A percentile compares a stretch with the other conserved stretches of the same genome.
Evolutionary conservation across 2,888 invertebrate species (phyloP).

Genomic region (Prenolepis imparis): DNA sequence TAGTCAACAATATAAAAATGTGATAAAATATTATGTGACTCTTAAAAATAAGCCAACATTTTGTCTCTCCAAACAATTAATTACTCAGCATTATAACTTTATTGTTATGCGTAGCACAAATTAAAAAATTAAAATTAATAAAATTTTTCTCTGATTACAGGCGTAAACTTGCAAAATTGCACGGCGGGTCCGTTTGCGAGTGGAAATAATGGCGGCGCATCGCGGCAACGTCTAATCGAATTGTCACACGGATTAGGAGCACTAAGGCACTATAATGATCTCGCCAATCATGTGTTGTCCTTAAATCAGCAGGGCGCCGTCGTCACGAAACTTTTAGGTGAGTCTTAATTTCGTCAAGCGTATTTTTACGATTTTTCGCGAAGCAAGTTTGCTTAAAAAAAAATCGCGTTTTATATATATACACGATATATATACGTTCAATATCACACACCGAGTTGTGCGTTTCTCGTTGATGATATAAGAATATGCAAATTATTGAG

Average conservation of each 20-base stretch:
- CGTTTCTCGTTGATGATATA: slow-evolving; percentile 45
- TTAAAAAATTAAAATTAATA: no score
- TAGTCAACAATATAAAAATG: not conserved
- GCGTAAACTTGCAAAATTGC: slow-evolving; percentile 83
- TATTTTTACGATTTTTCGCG: slow-evolving; percentile 1
- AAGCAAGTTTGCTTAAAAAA: not conserved
- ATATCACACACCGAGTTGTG: not conserved
- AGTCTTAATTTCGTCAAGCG: slow-evolving; percentile 85
- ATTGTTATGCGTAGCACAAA: slow-evolving; percentile 1
- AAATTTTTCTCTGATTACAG: slow-evolving; percentile 69
- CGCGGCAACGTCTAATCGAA: slow-evolving; percentile 93
- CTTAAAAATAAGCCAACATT: not conserved
- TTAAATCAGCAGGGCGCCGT: slow-evolving; percentile 94
- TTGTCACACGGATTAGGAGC: slow-evolving; percentile 91
- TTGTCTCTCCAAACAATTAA: not conserved
- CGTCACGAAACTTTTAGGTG: slow-evolving; percentile 95
- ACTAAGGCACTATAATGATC: slow-evolving; percentile 93
- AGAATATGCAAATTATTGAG: slow-evolving; percentile 54
- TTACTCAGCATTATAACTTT: not conserved
- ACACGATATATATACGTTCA: slow-evolving; percentile 47
- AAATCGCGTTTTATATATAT: slow-evolving; percentile 5
- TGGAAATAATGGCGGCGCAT: slow-evolving; percentile 84
- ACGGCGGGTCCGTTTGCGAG: slow-evolving; percentile 81
- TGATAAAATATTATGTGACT: not conserved
- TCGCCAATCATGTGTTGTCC: slow-evolving; percentile 95